Percentiles rank a stretch among this genome's conserved stretches.
Evolutionary conservation across 2,113 vertebrate species (phyloP).

Genomic region (Lonchura striata): DNA sequence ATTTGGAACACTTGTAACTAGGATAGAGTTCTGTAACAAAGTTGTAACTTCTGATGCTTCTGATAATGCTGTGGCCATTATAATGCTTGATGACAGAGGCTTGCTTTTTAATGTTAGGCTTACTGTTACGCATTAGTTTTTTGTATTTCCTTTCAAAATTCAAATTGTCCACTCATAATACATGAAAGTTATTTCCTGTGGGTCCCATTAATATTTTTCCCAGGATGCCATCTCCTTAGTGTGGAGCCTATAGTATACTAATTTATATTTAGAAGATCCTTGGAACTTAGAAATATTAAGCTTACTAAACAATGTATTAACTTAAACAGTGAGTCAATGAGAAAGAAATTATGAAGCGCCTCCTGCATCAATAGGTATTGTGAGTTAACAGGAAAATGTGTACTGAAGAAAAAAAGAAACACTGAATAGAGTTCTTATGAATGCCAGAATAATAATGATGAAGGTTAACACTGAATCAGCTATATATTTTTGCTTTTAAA

Average conservation of each 20-base stretch:
- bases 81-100: not conserved
- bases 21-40: not conserved
- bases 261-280: not conserved
- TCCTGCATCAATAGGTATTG: not conserved
- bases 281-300: slow-evolving; percentile 23
- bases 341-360: not conserved
- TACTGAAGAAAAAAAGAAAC: not conserved
- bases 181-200: not conserved
- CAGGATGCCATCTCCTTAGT: not conserved
- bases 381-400: not conserved
- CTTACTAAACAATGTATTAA: not conserved
- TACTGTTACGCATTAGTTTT: not conserved
- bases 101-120: slow-evolving; percentile 5
- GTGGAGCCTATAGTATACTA: not conserved
- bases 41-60: not conserved
- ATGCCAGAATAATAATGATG: not conserved
- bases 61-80: not conserved
- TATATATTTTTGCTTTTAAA: not conserved
- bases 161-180: not conserved
- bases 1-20: not conserved
- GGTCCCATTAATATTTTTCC: not conserved
- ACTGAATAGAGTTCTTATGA: not conserved
- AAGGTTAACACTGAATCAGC: not conserved
- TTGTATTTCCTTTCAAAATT: slow-evolving; percentile 11
- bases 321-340: slow-evolving; percentile 1